phyloP scores from a whole-genome alignment of 2,888 invertebrate species.

The Metacarcinus magister region DNA sequence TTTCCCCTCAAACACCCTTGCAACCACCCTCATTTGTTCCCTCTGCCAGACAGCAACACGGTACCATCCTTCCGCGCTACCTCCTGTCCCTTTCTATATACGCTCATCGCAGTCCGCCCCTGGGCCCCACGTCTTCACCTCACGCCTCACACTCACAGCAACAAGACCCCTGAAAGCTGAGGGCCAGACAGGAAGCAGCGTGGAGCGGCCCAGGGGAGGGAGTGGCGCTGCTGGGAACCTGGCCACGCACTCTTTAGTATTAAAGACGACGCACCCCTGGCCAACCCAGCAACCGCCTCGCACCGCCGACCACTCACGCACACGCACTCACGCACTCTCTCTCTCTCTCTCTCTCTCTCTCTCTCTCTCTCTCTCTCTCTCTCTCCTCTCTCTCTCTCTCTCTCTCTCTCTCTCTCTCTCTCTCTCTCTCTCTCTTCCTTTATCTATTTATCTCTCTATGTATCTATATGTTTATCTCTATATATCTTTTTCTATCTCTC shows the following conservation, averaged over 20 bases:
- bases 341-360: not conserved
- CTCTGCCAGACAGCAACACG: not conserved
- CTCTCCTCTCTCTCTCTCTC: constrained; percentile 60
- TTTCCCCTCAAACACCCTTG: not conserved
- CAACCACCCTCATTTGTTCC: not conserved
- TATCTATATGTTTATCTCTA: too few relatives aligned
- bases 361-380: constrained; percentile 53
- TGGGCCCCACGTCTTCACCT: not conserved
- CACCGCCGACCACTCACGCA: not conserved
- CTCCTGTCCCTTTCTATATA: not conserved
- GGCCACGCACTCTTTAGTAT: constrained; percentile 41
- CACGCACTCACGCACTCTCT: not conserved
- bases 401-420: constrained; percentile 60
- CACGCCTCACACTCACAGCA: constrained; percentile 30
- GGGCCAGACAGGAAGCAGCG: constrained; percentile 44
- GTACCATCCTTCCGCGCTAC: not conserved
- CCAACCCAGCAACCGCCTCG: constrained; percentile 30
- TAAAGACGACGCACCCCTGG: constrained; percentile 1
- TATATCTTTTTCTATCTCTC: too few relatives aligned
- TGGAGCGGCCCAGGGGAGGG: not conserved
- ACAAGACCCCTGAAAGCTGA: constrained; percentile 37
- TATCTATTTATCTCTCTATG: too few relatives aligned
- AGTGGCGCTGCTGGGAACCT: not conserved
- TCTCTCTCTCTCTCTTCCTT: not conserved
- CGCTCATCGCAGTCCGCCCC: not conserved